Evolutionary conservation across 1,140 invertebrate genomes (phyloP), one percentile per base, ranked within the genome.

Genomic region (Drosophila guanche): DNA sequence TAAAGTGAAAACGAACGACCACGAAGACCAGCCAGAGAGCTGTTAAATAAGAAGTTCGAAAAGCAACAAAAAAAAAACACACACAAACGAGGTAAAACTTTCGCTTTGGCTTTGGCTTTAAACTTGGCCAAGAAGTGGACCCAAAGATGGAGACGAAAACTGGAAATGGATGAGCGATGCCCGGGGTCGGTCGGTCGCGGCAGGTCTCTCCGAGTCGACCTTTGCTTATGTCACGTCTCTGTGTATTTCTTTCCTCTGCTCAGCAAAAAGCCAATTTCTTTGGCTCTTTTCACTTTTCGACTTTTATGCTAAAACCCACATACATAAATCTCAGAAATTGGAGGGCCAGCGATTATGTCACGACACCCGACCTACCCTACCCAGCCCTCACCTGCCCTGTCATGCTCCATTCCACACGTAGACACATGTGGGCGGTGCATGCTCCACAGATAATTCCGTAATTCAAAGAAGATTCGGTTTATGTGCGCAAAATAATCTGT

Each of bases 71-170:
- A 45, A 50, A 16, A 59, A 63, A 61, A 70, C 29, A 62, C 53
- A 12, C 23, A 52, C 65, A 72, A 37, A 37, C 27, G 52, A 71
- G 62, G 71, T 57, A 67, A 78, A 83, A 83, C 79, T 81, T 81
- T 81, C 79, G 79, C 79, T 81, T 77, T 73, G 78, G 78, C 79
- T 83, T 83, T 83, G 79, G 79, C 79, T 83, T 83, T 83, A 79
- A 75, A 75, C 79, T 83, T 83, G 79, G 79, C 79, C 79, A 83
- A 78, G 69, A 63, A 41, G 37, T 57, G 48, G 61, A 80, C 22
- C 10, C 43, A 51, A 67, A 25, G 22, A 62, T 51, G 50, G 12
- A 45, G 29, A 74, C 74, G 71, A 60, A 45, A 67, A 78, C 61
- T 76, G 57, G 61, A 71, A 59, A 62, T 68, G 48, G 16, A 68